These are phyloP conservation scores for Phylloscopus whistleri DNA, from an alignment of 2,113 vertebrate species.

Conservation along the genomic window DNA sequence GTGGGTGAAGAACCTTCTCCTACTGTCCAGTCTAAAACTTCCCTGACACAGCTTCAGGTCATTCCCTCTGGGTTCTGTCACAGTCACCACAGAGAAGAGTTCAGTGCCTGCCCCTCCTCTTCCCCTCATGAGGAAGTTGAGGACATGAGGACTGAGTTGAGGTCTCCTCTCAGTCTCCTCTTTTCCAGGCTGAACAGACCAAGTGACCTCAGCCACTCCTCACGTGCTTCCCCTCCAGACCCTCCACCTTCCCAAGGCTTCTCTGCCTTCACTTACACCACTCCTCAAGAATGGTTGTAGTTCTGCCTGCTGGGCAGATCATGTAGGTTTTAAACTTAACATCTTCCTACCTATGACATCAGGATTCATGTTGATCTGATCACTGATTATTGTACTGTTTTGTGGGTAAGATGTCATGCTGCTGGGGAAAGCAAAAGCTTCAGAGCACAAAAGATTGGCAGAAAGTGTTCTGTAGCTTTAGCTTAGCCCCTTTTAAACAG, in stretches of 20 bases:
- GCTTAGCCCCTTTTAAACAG: neutral
- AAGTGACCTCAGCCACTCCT: neutral
- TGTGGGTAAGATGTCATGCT: neutral
- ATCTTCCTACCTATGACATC: too few relatives aligned
- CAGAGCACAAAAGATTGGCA: neutral
- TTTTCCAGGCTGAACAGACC: neutral
- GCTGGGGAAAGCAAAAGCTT: neutral
- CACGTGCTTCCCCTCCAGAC: neutral
- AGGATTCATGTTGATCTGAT: neutral
- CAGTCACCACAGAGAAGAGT: neutral
- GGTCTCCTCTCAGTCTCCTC: neutral
- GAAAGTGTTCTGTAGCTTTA: neutral
- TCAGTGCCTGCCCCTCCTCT: neutral
- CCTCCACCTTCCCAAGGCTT: neutral
- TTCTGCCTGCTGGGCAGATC: neutral
- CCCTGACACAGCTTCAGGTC: neutral
- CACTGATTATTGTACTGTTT: neutral
- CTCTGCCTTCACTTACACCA: neutral
- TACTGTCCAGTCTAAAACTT: neutral
- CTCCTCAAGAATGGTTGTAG: rapidly evolving
- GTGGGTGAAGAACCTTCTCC: neutral
- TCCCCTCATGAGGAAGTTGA: neutral
- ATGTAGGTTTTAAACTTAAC: neutral
- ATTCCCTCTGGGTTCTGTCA: neutral
- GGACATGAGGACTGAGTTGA: too few relatives aligned